Evolutionary conservation across 2,797 vertebrate genomes (phyloP).

Genomic region (Todus mexicanus): DNA sequence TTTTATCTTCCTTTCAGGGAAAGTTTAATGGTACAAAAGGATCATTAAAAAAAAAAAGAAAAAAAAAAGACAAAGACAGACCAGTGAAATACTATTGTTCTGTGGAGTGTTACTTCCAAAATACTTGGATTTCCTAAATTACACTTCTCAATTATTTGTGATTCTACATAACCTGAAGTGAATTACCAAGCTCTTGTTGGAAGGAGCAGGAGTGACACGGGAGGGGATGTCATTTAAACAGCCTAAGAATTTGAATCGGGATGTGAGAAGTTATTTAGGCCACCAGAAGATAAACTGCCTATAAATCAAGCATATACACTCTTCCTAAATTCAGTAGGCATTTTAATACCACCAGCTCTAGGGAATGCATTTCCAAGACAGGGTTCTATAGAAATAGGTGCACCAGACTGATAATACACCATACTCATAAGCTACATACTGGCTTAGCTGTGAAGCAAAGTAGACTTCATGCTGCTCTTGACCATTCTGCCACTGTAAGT

Average conservation of each 20-base stretch:
- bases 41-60: not conserved
- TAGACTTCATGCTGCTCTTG: conserved; percentile 55
- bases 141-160: not conserved
- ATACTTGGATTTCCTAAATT: not conserved
- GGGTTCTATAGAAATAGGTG: conserved; percentile 29
- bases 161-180: not conserved
- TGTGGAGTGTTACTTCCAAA: not conserved
- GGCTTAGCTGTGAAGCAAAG: conserved; percentile 55
- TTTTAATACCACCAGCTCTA: conserved; percentile 16
- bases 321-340: conserved; percentile 22
- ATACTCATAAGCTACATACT: conserved; percentile 37
- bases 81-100: not conserved
- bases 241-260: conserved; percentile 12
- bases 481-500: conserved; percentile 51
- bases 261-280: conserved; percentile 35
- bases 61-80: not conserved
- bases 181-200: not conserved
- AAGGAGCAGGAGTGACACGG: too few relatives aligned
- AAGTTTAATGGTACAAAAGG: not conserved
- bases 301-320: conserved; percentile 5
- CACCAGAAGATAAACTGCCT: conserved; percentile 33
- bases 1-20: not conserved
- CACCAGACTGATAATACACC: conserved; percentile 30
- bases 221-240: conserved; percentile 1
- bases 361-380: conserved; percentile 12